Evolutionary conservation across 2,797 vertebrate genomes (phyloP).

Genomic region (Gephyroberyx darwinii): DNA sequence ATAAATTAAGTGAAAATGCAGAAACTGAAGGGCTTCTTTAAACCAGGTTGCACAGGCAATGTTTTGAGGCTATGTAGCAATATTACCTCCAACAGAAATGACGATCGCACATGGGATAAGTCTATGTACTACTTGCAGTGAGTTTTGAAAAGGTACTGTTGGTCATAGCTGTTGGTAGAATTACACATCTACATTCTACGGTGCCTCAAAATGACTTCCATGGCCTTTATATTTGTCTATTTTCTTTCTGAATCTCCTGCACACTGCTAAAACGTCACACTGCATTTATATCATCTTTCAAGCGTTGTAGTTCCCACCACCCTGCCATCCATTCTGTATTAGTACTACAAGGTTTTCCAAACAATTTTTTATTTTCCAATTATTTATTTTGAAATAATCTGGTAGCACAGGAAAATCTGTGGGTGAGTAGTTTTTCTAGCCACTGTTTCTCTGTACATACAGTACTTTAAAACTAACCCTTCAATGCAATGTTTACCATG

Average conservation of each 20-base stretch:
- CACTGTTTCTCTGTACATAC: background rate
- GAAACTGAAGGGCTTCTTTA: slow-evolving; percentile 6
- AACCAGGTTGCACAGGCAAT: background rate
- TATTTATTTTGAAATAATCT: too few species aligned
- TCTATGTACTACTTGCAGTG: background rate
- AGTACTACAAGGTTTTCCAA: too few species aligned
- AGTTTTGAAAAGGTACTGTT: background rate
- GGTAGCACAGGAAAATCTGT: background rate
- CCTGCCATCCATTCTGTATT: too few species aligned
- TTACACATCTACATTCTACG: background rate
- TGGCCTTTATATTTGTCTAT: background rate
- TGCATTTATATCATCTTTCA: background rate
- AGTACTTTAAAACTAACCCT: background rate
- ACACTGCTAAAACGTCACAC: too few species aligned
- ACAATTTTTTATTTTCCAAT: too few species aligned
- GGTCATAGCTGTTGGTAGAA: background rate
- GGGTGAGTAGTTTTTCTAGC: background rate
- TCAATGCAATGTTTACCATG: background rate
- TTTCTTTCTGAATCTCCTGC: background rate
- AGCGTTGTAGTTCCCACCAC: background rate
- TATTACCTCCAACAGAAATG: background rate
- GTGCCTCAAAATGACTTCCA: background rate
- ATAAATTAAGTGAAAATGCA: background rate
- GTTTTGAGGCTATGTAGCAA: background rate
- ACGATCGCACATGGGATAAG: background rate